A percentile compares a stretch with the other conserved stretches of the same genome.
Evolutionary conservation across 2,797 vertebrate genomes (phyloP).

Genomic region (Buceros bicornis): DNA sequence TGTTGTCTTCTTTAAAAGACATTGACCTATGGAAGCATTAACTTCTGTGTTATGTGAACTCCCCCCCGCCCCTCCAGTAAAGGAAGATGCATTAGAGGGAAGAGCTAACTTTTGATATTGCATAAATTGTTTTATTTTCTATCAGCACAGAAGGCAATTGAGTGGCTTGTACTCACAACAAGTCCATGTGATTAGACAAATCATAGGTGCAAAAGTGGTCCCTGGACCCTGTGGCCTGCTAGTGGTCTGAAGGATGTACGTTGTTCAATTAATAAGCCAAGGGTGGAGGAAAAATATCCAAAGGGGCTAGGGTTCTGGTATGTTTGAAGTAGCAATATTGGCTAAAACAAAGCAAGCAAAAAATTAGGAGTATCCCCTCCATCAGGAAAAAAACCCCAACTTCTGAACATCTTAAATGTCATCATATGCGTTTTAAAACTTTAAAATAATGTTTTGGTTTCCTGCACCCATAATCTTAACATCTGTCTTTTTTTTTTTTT

Average conservation of each 20-base stretch:
- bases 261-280: background rate
- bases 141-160: background rate
- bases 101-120: background rate
- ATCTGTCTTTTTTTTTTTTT: background rate
- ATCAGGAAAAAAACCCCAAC: too few species aligned
- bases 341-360: background rate
- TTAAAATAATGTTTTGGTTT: background rate
- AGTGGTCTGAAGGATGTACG: background rate
- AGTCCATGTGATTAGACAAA: background rate
- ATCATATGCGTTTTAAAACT: background rate
- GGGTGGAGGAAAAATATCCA: background rate
- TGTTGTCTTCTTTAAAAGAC: background rate
- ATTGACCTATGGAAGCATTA: background rate
- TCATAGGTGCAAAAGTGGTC: background rate
- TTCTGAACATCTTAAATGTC: background rate
- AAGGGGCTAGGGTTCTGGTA: background rate
- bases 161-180: background rate
- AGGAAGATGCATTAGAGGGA: background rate
- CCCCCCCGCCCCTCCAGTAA: background rate
- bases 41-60: background rate
- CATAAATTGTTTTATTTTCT: background rate
- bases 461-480: background rate
- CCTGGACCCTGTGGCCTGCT: background rate
- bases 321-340: background rate
- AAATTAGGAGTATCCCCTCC: accelerated